Conservation (phyloP, 2,797 vertebrate species). For the Amniataba percoides region DNA sequence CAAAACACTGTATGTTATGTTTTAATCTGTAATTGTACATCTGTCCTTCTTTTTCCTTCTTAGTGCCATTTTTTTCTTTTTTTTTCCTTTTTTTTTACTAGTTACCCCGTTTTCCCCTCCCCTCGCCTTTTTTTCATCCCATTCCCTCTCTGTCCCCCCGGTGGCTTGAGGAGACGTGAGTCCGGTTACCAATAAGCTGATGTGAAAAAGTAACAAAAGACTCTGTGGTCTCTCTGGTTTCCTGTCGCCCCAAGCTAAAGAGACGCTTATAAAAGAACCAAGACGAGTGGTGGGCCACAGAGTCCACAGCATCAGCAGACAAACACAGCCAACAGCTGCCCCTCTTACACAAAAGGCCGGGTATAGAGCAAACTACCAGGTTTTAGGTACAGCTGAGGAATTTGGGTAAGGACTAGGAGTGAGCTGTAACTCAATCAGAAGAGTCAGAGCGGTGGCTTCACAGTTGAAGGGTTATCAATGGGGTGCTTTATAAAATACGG, state of each 20-base stretch:
- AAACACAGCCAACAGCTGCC: constrained; percentile 66
- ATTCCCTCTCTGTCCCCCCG: constrained; percentile 61
- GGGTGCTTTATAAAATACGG: constrained; percentile 60
- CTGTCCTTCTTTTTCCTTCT: not conserved
- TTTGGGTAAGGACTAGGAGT: constrained; percentile 46
- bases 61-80: not conserved
- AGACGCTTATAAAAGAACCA: constrained; percentile 72
- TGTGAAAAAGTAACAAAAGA: constrained; percentile 80
- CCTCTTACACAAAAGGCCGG: constrained; percentile 48
- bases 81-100: not conserved
- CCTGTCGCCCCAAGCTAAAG: constrained; percentile 77
- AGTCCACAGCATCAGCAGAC: constrained; percentile 54
- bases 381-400: constrained; percentile 69
- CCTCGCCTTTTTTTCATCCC: constrained; percentile 32
- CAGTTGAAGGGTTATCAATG: constrained; percentile 58
- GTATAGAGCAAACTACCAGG: constrained; percentile 47
- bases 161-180: constrained; percentile 77
- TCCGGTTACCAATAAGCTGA: constrained; percentile 84
- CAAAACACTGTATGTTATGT: not conserved
- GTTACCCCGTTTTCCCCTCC: constrained; percentile 26
- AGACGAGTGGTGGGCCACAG: constrained; percentile 59
- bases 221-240: constrained; percentile 81
- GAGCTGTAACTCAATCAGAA: constrained; percentile 66
- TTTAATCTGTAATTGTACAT: constrained; percentile 23
- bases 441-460: constrained; percentile 51